Evolutionary conservation across 2,888 invertebrate species (phyloP).

Genomic region (Abscondita cerata): DNA sequence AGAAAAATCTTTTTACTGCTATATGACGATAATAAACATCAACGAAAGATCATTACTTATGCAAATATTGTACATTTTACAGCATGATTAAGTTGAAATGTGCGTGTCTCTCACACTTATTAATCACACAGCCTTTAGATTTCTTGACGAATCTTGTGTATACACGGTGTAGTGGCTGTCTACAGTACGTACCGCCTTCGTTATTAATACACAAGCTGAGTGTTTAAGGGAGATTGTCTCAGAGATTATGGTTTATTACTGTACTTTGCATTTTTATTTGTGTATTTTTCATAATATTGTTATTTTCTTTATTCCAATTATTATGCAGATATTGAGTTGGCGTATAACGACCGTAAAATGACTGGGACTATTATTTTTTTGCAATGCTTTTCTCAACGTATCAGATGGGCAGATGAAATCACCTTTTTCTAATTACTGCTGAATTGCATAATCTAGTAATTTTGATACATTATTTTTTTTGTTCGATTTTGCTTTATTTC

Average conservation of each 20-base stretch:
- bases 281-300: conserved; percentile 37
- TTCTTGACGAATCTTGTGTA: conserved; percentile 35
- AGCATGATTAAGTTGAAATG: conserved; percentile 57
- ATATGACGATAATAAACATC: conserved; percentile 49
- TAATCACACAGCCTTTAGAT: conserved; percentile 51
- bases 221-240: conserved; percentile 52
- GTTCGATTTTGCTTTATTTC: no score
- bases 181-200: conserved; percentile 40
- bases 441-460: no score
- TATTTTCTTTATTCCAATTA: conserved; percentile 26
- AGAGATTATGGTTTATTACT: conserved; percentile 51
- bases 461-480: no score
- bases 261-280: conserved; percentile 57
- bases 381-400: no score
- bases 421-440: no score
- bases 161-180: conserved; percentile 40
- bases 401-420: no score
- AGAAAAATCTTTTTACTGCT: conserved; percentile 26
- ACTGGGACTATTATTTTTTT: no score
- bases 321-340: conserved; percentile 13
- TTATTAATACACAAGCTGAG: conserved; percentile 50
- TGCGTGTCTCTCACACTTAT: conserved; percentile 58
- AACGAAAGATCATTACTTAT: conserved; percentile 54
- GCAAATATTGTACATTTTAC: conserved; percentile 55
- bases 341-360: no score